Evolutionary conservation across 2,797 vertebrate genomes (phyloP), one percentile per base, ranked within the genome.

Genomic region (Anisognathus igniventris): DNA sequence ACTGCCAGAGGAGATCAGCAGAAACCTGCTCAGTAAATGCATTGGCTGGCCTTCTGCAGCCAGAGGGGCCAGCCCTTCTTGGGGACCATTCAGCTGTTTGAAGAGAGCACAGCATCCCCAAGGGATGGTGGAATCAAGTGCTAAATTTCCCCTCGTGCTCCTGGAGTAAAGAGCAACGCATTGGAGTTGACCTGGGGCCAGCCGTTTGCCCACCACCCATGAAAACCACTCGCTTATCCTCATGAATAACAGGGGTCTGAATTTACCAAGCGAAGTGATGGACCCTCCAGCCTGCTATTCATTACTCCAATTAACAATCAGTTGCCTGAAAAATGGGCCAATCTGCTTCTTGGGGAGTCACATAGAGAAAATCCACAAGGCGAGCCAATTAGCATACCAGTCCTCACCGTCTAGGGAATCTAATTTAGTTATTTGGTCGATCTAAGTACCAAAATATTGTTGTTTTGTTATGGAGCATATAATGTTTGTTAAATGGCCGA

Each of bases 231-330:
- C 40, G n/a, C 56, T 68, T 83, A 70, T 64, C 80, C 93, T 89
- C 91, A 92, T 95, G 95, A 97, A 96, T 97, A 97, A 97, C 64
- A 47, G 80, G 96, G 96, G 97, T 97, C 95, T 98, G 97, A 97
- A 96, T 98, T 98, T 98, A 98, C 97, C 97, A 97, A 97, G 96
- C 72, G n/a, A 95, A 96, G 96, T 95, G 93, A 96, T 94, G 27
- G 96, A 96, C 94, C 97, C 93, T 95, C 86, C 90, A 92, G 93
- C 91, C 95, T 90, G 97, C 97, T 97, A 98, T 98, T 98, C 98
- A 98, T 98, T 98, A 98, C 97, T 98, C 98, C 98, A 98, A 98
- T 98, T 98, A 98, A 98, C 96, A 97, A 97, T 97, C 97, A 97
- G 98, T 97, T 94, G 96, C 94, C 96, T 98, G 98, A 98, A 98